Percentiles rank a stretch among this genome's conserved stretches.
These are phyloP conservation scores for Callimorpha dominula DNA, from an alignment of 2,888 invertebrate species.

Conservation along the genomic window DNA sequence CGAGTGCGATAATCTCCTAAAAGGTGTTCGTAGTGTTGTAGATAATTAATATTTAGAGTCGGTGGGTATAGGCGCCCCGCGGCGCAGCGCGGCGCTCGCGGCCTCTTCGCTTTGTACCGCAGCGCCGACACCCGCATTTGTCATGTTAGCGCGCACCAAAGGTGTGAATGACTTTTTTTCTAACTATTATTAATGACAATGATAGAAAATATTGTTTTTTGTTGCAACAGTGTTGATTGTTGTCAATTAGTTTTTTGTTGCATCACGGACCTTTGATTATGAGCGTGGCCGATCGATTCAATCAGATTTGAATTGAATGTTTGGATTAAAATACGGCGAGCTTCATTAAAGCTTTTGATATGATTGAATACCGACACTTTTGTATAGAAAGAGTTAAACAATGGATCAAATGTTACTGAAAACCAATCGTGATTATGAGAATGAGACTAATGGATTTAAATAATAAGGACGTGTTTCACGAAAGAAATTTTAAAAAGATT, in stretches of 20 bases:
- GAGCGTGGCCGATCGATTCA: conserved; percentile 80
- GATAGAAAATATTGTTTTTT: conserved; percentile 85
- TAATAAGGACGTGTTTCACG: conserved; percentile 28
- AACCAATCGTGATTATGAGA: conserved; percentile 30
- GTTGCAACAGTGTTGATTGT: conserved; percentile 82
- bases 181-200: conserved; percentile 85
- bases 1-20: conserved; percentile 83
- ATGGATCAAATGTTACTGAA: conserved; percentile 43
- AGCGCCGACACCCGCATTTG: conserved; percentile 80
- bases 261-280: conserved; percentile 72
- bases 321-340: conserved; percentile 81
- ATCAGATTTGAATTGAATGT: conserved; percentile 80
- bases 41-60: conserved; percentile 85
- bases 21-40: conserved; percentile 83
- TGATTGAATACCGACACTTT: conserved; percentile 62
- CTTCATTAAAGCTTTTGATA: conserved; percentile 74
- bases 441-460: conserved; percentile 31
- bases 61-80: conserved; percentile 74
- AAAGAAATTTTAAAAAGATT: conserved; percentile 51
- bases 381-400: conserved; percentile 56
- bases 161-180: conserved; percentile 85
- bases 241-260: conserved; percentile 85
- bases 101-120: conserved; percentile 72
- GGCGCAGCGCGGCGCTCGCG: conserved; percentile 72
- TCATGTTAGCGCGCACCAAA: conserved; percentile 85